phyloP scores from a whole-genome alignment of 2,113 vertebrate genomes.

The Rattus rattus region DNA sequence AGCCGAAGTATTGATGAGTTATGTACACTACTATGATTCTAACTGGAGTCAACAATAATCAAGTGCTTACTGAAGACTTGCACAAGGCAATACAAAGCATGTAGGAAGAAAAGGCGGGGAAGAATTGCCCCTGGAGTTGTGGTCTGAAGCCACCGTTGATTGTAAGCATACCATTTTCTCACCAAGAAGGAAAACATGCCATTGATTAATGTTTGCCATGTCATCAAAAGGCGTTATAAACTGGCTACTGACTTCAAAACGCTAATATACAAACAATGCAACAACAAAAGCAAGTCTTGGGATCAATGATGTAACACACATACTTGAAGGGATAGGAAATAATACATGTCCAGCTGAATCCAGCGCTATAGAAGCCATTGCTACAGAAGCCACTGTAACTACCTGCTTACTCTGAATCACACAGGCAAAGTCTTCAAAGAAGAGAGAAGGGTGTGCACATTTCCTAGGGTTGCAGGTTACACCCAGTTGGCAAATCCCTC shows the following conservation, averaged over 20 bases:
- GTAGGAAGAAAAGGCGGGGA: background rate
- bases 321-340: background rate
- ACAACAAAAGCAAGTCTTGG: background rate
- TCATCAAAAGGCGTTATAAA: background rate
- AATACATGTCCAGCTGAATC: background rate
- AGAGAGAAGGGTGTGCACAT: background rate
- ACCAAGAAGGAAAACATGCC: background rate
- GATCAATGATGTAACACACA: background rate
- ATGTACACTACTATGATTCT: background rate
- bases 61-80: background rate
- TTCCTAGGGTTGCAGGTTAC: background rate
- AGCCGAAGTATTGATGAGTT: background rate
- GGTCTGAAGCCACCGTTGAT: background rate
- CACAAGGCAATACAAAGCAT: background rate
- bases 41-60: background rate
- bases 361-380: background rate
- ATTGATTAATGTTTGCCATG: background rate
- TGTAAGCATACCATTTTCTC: background rate
- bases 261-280: background rate
- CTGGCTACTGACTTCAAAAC: slow-evolving; percentile 17
- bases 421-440: slow-evolving; percentile 9
- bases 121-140: background rate
- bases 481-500: background rate
- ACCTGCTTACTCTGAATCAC: background rate
- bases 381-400: background rate